phyloP scores from a whole-genome alignment of 2,113 vertebrate genomes.

The Zeus faber region DNA sequence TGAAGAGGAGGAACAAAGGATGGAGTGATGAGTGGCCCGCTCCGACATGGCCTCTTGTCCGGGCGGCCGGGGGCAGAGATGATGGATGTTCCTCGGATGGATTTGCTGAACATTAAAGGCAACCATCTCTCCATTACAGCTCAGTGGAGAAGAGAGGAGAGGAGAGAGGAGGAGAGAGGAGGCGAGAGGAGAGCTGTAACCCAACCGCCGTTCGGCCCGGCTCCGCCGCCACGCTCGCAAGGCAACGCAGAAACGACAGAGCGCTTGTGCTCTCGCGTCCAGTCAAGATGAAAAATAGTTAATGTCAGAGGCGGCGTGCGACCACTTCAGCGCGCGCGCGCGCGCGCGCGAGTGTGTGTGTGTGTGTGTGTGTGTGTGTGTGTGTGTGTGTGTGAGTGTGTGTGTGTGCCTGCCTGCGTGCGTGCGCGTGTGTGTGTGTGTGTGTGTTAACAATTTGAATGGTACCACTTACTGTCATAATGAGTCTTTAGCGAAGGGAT shows the following conservation, averaged over 20 bases:
- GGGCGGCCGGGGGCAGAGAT: conserved; percentile 29
- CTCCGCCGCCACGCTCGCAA: too few species aligned
- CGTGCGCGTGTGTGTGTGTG: background rate
- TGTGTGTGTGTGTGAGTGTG: conserved; percentile 4
- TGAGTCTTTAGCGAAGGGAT: conserved; percentile 8
- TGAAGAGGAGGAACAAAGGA: conserved; percentile 36
- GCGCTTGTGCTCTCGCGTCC: background rate
- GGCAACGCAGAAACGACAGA: too few species aligned
- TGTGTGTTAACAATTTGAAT: background rate
- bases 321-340: too few species aligned
- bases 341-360: conserved; percentile 1
- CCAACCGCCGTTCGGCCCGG: too few species aligned
- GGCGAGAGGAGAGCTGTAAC: too few species aligned
- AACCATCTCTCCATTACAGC: conserved; percentile 33
- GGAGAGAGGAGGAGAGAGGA: too few species aligned
- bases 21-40: conserved; percentile 30
- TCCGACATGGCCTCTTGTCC: conserved; percentile 47
- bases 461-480: conserved; percentile 9
- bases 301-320: too few species aligned
- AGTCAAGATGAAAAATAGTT: too few species aligned
- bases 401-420: background rate
- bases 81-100: conserved; percentile 60
- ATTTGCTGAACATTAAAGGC: conserved; percentile 66
- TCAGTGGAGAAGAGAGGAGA: conserved; percentile 17
- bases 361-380: background rate